Evolutionary conservation across 2,888 invertebrate species (phyloP).

Genomic region (Elysia crispata): DNA sequence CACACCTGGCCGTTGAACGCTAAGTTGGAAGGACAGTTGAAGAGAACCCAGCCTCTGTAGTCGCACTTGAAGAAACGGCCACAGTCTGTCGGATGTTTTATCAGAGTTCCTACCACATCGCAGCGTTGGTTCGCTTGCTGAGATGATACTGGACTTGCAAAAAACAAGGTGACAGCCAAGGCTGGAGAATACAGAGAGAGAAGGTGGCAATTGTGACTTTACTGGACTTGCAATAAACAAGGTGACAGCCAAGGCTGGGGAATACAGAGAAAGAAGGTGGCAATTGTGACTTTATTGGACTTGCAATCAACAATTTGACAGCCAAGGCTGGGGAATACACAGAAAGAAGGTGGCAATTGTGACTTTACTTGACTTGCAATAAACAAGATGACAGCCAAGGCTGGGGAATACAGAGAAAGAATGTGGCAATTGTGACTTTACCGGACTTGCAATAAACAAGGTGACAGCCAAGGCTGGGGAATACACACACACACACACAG

Average conservation of each 20-base stretch:
- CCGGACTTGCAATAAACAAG: no score
- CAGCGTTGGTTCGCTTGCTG: no score
- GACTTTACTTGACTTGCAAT: no score
- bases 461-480: not conserved
- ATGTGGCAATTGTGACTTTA: no score
- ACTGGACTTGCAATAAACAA: not conserved
- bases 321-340: not conserved
- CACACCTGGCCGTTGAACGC: no score
- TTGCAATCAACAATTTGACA: no score
- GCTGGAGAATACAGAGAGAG: not conserved
- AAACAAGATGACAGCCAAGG: no score
- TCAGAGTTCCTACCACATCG: not conserved
- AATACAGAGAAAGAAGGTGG: constrained; percentile 7
- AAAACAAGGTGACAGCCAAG: not conserved
- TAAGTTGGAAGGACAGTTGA: not conserved
- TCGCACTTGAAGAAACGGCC: not conserved
- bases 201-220: constrained; percentile 1
- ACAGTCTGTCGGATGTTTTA: not conserved
- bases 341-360: no score
- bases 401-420: not conserved
- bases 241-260: not conserved
- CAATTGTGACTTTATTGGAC: not conserved
- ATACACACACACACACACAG: no score
- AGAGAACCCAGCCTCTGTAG: not conserved
- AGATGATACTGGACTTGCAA: not conserved